Evolutionary conservation across 2,888 invertebrate species (phyloP), one percentile per base, ranked within the genome.

Genomic region (Lasioglossum malachurum): DNA sequence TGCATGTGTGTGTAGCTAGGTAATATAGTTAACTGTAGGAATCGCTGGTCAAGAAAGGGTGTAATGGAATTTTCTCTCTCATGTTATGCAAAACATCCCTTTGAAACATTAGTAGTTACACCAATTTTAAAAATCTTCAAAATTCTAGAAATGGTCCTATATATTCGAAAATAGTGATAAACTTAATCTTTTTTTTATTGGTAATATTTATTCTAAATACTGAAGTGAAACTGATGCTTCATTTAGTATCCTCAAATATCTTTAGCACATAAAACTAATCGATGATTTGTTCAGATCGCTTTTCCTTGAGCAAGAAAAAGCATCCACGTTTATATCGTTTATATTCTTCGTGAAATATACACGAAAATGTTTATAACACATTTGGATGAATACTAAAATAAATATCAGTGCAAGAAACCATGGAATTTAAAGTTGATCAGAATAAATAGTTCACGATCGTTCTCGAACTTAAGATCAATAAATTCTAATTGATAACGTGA

Each of bases 401-500:
- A 46, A 46, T 46, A 16, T 19, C 16, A 12, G 57, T 4, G 12
- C 57, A 60, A 60, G 7, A 60, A 53, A n/a, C 27, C 27, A 27
- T 60, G 14, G 4, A 60, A 60, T 27, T 53, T 5, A 60, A 4
- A n/a, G 57, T 60, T 27, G 4, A 60, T 60, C 27, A 27, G 12
- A 60, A 44, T 44, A 44, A 60, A 60, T 60, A 60, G 27, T 27
- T 14, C 27, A 27, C 14, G 5, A 27, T n/a, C 12, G 12, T 14
- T 60, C 14, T 60, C 12, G 16, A 67, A 67, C 35, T 27, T 31
- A 27, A 12, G 75, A 64, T 78, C 78, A 79, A 64, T 46, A 64
- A 84, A 84, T 84, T 64, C 49, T 31, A 72, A 84, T 84, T 84
- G 84, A 84, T 78, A 78, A 72, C 35, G 64, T 38, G 78, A 78